Base-by-base conservation (phyloP, 2,888 invertebrate species). In the Ophion slaviceki region DNA sequence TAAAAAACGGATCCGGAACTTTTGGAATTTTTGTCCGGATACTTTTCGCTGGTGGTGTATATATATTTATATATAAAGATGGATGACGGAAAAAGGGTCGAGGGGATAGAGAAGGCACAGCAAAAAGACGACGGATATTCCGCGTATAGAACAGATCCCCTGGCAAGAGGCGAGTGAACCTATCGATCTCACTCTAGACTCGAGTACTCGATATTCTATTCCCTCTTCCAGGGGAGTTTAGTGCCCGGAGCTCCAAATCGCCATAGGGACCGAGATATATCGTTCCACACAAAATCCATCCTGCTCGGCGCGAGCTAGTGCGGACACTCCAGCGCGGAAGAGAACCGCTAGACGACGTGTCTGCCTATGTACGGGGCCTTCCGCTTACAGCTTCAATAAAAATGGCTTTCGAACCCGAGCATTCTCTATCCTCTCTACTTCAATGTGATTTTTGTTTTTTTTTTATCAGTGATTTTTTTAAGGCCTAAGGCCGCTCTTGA, bases 151-250 rank as follows among this genome's bases (percentile, higher is more conserved):
- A 67, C 32, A 24, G 36, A 17, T 28, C 36, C 28, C 57, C 17
- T 36, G 71, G 76, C 45, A 78, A 78, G 57, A 74, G 79, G 74
- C 24, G 68, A 59, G 57, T 62, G 61, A 64, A 53, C 78, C 68
- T 85, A 78, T 85, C 85, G 85, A 85, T 85, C 85, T 81, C 78
- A 78, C 77, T 78, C 68, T 68, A 40, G 36, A 61, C 32, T 80
- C 66, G 80, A 80, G 84, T 84, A 74, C 82, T 84, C 83, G 83
- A 87, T 87, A 87, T 86, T 87, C 89, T 88, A 87, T 89, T 89
- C 90, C 91, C 90, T 85, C 87, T 77, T 87, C 88, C 91, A 92
- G 91, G 90, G 90, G 91, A 91, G 89, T 90, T 88, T 90, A 89
- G 90, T 89, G 87, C 89, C 81, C 78, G 57, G 74, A 77, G 80